phyloP scores from a whole-genome alignment of 92 coral and sea anemone genomes.

The Montipora capitata region DNA sequence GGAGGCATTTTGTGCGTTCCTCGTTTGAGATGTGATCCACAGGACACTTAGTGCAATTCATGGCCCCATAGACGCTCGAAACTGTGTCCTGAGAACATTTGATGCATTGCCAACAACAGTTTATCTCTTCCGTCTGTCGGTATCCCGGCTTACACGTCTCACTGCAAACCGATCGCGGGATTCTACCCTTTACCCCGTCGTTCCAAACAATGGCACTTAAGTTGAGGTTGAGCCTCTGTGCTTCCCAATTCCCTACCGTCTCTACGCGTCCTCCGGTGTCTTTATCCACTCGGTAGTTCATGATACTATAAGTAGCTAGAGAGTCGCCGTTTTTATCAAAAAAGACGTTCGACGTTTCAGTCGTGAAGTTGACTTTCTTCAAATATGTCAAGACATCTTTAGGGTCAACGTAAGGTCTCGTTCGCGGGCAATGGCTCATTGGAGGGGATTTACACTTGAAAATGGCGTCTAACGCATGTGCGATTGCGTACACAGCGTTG shows the following conservation, averaged over 20 bases:
- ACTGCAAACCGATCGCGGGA: constrained; percentile 86
- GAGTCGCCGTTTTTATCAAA: constrained; percentile 90
- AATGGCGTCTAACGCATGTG: constrained; percentile 87
- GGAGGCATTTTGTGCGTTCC: constrained; percentile 67
- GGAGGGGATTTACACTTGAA: constrained; percentile 58
- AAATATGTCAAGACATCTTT: constrained; percentile 70
- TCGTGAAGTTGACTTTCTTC: constrained; percentile 65
- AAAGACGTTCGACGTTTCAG: constrained; percentile 53
- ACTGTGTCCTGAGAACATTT: constrained; percentile 70
- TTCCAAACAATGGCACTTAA: constrained; percentile 68
- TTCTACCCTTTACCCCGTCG: constrained; percentile 52
- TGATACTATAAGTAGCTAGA: constrained; percentile 69
- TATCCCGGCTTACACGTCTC: constrained; percentile 80
- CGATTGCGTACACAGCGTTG: constrained; percentile 91
- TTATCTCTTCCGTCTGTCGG: constrained; percentile 77
- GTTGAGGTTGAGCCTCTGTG: constrained; percentile 43
- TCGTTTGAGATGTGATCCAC: constrained; percentile 78
- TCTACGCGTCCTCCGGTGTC: constrained; percentile 54
- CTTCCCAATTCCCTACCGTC: constrained; percentile 84
- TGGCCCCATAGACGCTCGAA: constrained; percentile 58
- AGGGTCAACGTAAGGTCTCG: constrained; percentile 64
- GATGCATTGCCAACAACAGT: constrained; percentile 92
- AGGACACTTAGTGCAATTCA: constrained; percentile 76
- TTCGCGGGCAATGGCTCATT: constrained; percentile 64
- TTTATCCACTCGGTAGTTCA: constrained; percentile 71